These are phyloP conservation scores for Tipula unca DNA, from an alignment of 2,888 invertebrate genomes.

Conservation along the genomic window DNA sequence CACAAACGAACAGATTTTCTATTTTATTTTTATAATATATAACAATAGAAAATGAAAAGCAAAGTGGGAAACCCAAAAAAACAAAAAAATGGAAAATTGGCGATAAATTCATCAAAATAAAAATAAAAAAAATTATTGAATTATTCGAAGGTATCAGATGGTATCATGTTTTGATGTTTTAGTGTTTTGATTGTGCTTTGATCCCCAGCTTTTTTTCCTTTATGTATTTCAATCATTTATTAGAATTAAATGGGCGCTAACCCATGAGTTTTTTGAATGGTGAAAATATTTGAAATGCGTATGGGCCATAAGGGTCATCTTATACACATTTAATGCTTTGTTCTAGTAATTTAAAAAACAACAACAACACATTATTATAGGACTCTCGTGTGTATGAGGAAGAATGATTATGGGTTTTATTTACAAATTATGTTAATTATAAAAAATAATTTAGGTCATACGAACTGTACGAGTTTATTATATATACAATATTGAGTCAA, in stretches of 20 bases:
- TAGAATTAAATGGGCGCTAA: neutral
- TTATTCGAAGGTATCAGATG: conserved; percentile 8
- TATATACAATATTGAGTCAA: too few relatives aligned
- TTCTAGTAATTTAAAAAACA: too few relatives aligned
- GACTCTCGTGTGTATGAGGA: too few relatives aligned
- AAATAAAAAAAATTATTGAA: neutral
- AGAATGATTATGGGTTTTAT: too few relatives aligned
- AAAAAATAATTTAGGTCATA: too few relatives aligned
- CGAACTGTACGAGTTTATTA: too few relatives aligned
- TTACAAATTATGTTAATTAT: too few relatives aligned
- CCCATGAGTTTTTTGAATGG: neutral
- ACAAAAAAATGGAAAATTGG: neutral
- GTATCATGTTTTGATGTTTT: neutral
- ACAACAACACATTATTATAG: too few relatives aligned
- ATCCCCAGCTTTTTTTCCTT: neutral
- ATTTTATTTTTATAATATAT: neutral
- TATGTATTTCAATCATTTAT: neutral
- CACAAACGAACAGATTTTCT: neutral
- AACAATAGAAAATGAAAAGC: neutral
- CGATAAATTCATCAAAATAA: neutral
- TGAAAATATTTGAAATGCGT: too few relatives aligned
- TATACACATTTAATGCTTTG: too few relatives aligned
- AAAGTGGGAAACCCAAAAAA: neutral
- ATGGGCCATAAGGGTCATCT: too few relatives aligned
- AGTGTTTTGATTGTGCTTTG: neutral